Base-by-base conservation (phyloP, 2,113 vertebrate species). In the Coptodon rendalli region DNA sequence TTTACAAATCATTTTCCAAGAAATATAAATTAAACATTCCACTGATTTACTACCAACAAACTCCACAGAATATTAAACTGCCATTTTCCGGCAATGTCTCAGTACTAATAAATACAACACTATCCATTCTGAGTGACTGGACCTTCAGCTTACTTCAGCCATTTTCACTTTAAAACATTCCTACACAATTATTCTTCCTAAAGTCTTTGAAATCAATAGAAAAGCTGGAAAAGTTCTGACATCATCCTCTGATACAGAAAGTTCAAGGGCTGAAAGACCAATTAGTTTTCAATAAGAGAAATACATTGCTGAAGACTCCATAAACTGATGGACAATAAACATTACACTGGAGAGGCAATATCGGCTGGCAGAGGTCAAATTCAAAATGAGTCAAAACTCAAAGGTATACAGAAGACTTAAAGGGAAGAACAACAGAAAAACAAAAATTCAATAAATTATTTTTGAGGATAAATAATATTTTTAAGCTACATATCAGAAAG, bases 1-100 rank as follows among this genome's bases (percentile, higher is more conserved):
- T 98, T 97, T 98, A 98, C 97, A 99, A 98, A 96, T 96, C 96
- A 98, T 97, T 97, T 94, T 90, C 96, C 78, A 88, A 89, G 82
- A 95, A 91, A 94, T 89, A 93, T 95, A 95, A 95, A 93, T 82
- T 45, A 92, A 97, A 97, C 96, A 97, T 98, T 97, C 96, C 92
- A 93, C 96, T 96, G 92, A 95, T 38, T 86, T 91, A 86, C 86
- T 73, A 89, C 89, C 87, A 93, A 94, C 88, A 83, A 81, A 94
- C 80, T 86, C 40, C 76, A 94, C 89, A 93, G 57, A 91, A 88
- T 89, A 88, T 57, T 84, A 68, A 84, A 93, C 50, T 29, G 80
- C 85, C 88, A 36, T 78, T 86, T n/a, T 85, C 89, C 73, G 81
- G 84, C 88, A 79, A 71, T 17, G 71, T 78, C 22, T 89, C 68